Evolutionary conservation across 2,888 invertebrate genomes (phyloP).

Genomic region (Pristionchus mayeri): DNA sequence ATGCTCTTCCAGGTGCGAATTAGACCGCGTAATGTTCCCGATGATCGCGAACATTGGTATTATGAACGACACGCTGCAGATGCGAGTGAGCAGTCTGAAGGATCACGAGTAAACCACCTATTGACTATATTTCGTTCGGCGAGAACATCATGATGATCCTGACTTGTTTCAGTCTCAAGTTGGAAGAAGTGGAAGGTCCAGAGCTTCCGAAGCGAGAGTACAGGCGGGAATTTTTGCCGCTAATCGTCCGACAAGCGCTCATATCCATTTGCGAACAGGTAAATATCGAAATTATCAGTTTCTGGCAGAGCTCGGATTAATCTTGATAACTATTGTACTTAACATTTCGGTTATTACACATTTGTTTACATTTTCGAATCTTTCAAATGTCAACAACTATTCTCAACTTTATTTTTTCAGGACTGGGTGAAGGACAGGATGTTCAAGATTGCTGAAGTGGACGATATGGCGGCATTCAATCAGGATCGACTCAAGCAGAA

Average conservation of each 20-base stretch:
- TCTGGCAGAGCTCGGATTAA: neutral
- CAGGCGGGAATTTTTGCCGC: slow-evolving; percentile 37
- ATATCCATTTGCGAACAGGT: slow-evolving; percentile 19
- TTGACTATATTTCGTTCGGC: no score
- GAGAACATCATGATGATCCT: neutral
- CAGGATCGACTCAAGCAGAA: slow-evolving; percentile 61
- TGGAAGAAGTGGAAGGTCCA: neutral
- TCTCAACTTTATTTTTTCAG: slow-evolving; percentile 63
- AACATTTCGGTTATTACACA: neutral
- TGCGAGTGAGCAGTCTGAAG: slow-evolving; percentile 50
- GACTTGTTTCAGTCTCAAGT: slow-evolving; percentile 33
- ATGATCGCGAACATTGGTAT: slow-evolving; percentile 65
- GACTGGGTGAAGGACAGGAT: slow-evolving; percentile 72
- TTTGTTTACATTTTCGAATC: no score
- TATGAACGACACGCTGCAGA: slow-evolving; percentile 63
- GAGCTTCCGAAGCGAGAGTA: neutral
- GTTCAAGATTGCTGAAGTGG: slow-evolving; percentile 60
- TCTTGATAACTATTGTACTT: neutral
- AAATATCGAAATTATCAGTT: neutral
- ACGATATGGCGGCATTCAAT: slow-evolving; percentile 60
- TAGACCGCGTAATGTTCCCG: slow-evolving; percentile 66
- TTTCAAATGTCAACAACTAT: neutral
- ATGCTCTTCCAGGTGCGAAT: slow-evolving; percentile 58
- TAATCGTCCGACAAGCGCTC: slow-evolving; percentile 17
- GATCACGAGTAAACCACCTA: slow-evolving; percentile 55